Evolutionary conservation across 2,113 vertebrate species (phyloP), one percentile per base, ranked within the genome.

Genomic region (Natator depressus): DNA sequence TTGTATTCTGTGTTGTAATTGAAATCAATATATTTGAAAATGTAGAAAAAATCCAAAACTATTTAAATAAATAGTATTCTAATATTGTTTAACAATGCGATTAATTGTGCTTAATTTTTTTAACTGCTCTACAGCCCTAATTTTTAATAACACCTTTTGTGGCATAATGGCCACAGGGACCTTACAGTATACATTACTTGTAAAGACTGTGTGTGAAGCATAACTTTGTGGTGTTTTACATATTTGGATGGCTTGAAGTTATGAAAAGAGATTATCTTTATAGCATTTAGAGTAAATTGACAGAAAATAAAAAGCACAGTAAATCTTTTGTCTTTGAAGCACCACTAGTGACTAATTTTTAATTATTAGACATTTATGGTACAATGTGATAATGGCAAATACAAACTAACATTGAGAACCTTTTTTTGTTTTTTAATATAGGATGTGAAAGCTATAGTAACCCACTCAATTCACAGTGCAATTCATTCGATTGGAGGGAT

Each of bases 401-500:
- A 49, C 79, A 3, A 25, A 59, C 49, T 38, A 55, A 57, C 62
- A 62, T 47, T 78, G 84, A 94, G 92, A 87, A 72, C 76, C n/a
- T 93, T 86, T 57, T 97, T 84, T 84, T 80, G 19, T 35, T 95
- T 97, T 82, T 95, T 54, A 50, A 89, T 89, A 13, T 97, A 99
- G 99, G 99, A 99, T 92, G 99, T 99, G 97, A 99, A 99, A 98
- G 99, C 99, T 96, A 99, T 99, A 38, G 99, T 99, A 94, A 99
- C 99, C 38, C 99, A 99, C 98, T 99, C 99, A 92, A 99, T 99
- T 97, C 99, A 99, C 97, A 99, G 99, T 5, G 99, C 99, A 92
- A 99, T 99, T 98, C 99, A 99, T 98, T 99, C 99, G 69, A 99
- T 99, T 10, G 99, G 99, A 93, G 99, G 99, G 24, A 99, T 99